Base-by-base conservation (phyloP, 1,140 invertebrate genomes). In the Portunus trituberculatus region DNA sequence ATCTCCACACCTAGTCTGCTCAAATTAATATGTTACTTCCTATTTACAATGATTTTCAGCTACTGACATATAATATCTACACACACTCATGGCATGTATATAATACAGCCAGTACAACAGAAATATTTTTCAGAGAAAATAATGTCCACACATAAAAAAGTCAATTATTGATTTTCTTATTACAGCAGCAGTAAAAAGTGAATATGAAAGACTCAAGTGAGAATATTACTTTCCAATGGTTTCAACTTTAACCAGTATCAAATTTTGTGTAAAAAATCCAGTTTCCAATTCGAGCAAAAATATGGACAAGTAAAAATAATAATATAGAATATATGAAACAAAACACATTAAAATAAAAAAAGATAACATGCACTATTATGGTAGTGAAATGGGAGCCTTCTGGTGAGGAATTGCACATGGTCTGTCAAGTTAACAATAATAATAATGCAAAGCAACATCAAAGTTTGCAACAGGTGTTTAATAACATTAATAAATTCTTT, bases 21-120 rank as follows among this genome's bases (percentile, higher is more conserved):
- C 52, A 87, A 31, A 86, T 93, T 31, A 87, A 87, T 59, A 87
- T 59, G 12, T n/a, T 76, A 39, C 20, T 59, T 59, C 20, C 76
- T 84, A 93, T 87, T 87, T 93, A 87, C 92, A 93, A 48, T 59
- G 25, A 39, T 84, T 32, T 45, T 87, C 25, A 87, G n/a, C 92
- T 45, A 84, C 31, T 32, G 48, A n/a, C 84, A 48, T 87, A 86
- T 46, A 93, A 93, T 93, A 87, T 93, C 52, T 93, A 46, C 31
- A 87, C 86, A 87, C 39, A 93, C 12, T 86, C 86, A 86, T 32
- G 52, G 45, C 84, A 93, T 45, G 46, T 87, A 93, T 31, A 86
- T 48, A n/a, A 86, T 46, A 86, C 39, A 82, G 46, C 82, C 25
- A 86, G 39, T 31, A 93, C 92, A 84, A 84, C 31, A 86, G 0